Conservation (phyloP, 64 coral and sea anemone species). For the Dendrophyllia cribrosa region DNA sequence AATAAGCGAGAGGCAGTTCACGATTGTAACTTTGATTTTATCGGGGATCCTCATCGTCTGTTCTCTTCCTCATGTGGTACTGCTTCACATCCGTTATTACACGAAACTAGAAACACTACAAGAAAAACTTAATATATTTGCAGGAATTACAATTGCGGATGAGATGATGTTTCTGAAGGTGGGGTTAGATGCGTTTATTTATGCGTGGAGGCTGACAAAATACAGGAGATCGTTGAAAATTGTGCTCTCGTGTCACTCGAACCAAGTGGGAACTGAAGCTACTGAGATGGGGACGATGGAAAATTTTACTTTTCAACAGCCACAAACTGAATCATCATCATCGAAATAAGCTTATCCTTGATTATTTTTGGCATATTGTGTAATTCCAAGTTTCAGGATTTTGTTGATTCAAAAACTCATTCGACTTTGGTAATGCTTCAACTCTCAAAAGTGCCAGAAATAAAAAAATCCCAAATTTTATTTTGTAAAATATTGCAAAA, state of each 20-base stretch:
- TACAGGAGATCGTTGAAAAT: constrained; percentile 51
- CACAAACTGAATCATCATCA: background rate
- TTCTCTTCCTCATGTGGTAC: constrained; percentile 27
- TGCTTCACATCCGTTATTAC: constrained; percentile 4
- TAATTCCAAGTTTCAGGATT: too few species aligned
- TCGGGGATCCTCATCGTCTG: constrained; percentile 35
- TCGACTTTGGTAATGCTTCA: too few species aligned
- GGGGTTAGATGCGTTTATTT: constrained; percentile 60
- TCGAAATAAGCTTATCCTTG: too few species aligned
- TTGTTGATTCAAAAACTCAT: background rate
- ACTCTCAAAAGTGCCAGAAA: too few species aligned
- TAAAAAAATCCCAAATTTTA: too few species aligned
- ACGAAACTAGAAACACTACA: constrained; percentile 11
- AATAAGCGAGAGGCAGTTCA: constrained; percentile 28
- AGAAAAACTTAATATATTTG: constrained; percentile 14
- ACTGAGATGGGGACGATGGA: background rate
- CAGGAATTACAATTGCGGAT: constrained; percentile 42
- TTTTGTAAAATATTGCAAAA: too few species aligned
- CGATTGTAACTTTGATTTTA: constrained; percentile 27
- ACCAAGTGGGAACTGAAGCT: background rate
- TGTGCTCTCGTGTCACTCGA: background rate
- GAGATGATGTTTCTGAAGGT: constrained; percentile 70
- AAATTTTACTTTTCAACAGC: constrained; percentile 5
- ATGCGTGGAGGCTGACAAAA: constrained; percentile 60
- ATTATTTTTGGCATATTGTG: too few species aligned